phyloP scores from a whole-genome alignment of 2,113 vertebrate species.

The Menura novaehollandiae region DNA sequence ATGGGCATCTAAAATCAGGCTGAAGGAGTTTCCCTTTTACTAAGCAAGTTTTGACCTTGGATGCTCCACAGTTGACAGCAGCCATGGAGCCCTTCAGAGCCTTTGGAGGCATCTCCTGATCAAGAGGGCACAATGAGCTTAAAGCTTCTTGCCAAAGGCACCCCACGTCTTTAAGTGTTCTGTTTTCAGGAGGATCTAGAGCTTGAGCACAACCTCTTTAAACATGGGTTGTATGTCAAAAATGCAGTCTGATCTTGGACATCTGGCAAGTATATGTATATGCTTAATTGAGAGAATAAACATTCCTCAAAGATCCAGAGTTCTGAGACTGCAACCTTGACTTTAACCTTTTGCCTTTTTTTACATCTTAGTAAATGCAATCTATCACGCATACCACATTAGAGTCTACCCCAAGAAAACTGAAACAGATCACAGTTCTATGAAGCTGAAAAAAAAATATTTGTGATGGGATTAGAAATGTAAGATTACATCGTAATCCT shows the following conservation, averaged over 20 bases:
- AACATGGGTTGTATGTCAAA: background rate
- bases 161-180: rapidly evolving
- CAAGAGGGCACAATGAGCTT: background rate
- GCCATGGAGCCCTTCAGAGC: background rate
- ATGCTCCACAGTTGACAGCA: background rate
- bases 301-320: background rate
- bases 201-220: background rate
- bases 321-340: background rate
- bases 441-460: background rate
- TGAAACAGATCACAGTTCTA: background rate
- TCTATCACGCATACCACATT: background rate
- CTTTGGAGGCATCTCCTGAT: background rate
- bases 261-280: background rate
- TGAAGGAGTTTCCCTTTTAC: background rate
- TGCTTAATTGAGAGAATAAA: slow-evolving; percentile 7
- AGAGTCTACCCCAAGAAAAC: background rate
- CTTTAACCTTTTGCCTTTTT: slow-evolving; percentile 26
- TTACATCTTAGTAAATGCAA: background rate
- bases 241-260: background rate
- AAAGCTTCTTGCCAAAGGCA: background rate
- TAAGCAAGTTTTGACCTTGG: background rate
- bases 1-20: background rate
- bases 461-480: background rate
- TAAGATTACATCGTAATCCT: background rate
- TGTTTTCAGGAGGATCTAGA: background rate